Evolutionary conservation across 53 echinoderm and acorn worm genomes (phyloP), one percentile per base, ranked within the genome.

Genomic region (Astropecten irregularis): DNA sequence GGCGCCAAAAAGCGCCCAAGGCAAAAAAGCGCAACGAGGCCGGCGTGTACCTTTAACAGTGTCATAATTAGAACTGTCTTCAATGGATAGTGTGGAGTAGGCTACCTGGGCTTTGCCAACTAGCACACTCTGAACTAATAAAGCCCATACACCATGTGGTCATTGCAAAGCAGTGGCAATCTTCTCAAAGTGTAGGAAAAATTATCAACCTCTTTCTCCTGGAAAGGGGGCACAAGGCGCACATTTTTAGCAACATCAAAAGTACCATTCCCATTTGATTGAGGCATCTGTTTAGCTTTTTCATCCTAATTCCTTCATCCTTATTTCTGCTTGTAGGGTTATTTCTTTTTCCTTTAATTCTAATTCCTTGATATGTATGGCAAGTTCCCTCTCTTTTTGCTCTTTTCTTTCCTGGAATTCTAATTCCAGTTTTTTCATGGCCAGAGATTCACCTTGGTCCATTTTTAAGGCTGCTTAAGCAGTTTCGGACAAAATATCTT

Each of bases 101-200:
- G 87, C 77, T 23, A 87, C 88, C 29, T 68, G 55, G 42, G 84
- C 88, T 48, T 71, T 91, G 7, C 91, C 91, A 4, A 29, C 37
- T 32, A 88, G 82, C 15, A 68, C 84, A 52, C 69, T 83, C 18
- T 91, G 91, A n/a, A 86, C 33, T 19, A 91, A 56, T 3, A 59
- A 47, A 15, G 87, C 60, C 88, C 87, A 84, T 47, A 36, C 22
- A 36, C 77, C 61, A 59, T 65, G 58, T 3, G 83, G 91, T 87
- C 91, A 91, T 14, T 87, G 61, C 4, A 91, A 36, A 21, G 68
- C 64, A 22, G 60, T 49, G 16, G 87, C 91, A 38, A 91, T 53
- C 19, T 82, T 86, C 48, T 90, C 90, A 65, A 86, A 86, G 3
- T 69, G 49, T 2, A 46, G 59, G 61, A 86, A 86, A 68, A 56